Conservation (phyloP, 1,140 invertebrate species). For the Drosophila littoralis region DNA sequence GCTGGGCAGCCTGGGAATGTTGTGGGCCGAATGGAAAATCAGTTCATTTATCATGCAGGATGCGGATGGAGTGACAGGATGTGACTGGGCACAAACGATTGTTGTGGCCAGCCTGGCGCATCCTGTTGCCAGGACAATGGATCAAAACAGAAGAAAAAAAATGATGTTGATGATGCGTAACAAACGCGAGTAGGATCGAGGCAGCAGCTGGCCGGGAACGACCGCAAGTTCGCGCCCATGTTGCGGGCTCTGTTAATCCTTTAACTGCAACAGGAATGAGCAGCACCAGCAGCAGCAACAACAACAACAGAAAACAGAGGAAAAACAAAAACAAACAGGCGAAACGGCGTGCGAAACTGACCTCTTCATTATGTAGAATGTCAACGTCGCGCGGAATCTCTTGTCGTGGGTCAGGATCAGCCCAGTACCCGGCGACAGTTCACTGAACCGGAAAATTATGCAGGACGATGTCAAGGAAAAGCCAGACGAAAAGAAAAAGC, state of each 20-base stretch:
- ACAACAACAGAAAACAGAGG: no score
- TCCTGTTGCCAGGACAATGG: neutral
- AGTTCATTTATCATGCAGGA: conserved; percentile 61
- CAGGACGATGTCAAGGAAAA: neutral
- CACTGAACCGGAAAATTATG: conserved; percentile 72
- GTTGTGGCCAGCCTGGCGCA: conserved; percentile 11
- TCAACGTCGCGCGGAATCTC: conserved; percentile 11
- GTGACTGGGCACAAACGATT: conserved; percentile 59
- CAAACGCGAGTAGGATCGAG: neutral
- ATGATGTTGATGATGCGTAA: neutral
- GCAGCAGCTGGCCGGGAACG: neutral
- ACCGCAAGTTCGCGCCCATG: conserved; percentile 73
- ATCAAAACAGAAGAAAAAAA: neutral
- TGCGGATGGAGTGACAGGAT: conserved; percentile 48
- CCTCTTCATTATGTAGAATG: conserved; percentile 65
- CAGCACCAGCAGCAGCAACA: no score
- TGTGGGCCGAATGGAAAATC: conserved; percentile 39
- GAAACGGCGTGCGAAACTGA: conserved; percentile 56
- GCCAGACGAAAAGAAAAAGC: no score
- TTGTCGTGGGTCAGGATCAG: neutral
- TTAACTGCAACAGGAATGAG: conserved; percentile 44
- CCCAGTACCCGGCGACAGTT: conserved; percentile 27
- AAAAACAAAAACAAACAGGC: conserved; percentile 55
- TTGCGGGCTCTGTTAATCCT: conserved; percentile 52
- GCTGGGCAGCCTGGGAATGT: conserved; percentile 42